Evolutionary conservation across 2,797 vertebrate species (phyloP).

Genomic region (Phaenicophaeus curvirostris): DNA sequence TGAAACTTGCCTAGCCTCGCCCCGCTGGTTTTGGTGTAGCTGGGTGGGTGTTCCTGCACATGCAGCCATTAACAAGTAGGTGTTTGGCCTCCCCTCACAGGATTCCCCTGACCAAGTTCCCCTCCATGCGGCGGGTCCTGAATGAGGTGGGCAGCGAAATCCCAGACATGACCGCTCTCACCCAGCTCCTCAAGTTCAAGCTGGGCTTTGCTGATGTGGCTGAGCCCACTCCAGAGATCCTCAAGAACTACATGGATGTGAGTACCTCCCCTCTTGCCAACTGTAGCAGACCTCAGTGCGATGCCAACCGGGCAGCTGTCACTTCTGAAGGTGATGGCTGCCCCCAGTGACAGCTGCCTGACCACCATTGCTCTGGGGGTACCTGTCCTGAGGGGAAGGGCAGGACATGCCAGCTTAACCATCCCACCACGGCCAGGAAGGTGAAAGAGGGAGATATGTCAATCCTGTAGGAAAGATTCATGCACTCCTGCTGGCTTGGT

Average conservation of each 20-base stretch:
- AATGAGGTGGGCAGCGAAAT: slow-evolving; percentile 76
- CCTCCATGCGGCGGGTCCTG: slow-evolving; percentile 86
- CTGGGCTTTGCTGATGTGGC: slow-evolving; percentile 70
- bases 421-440: not conserved
- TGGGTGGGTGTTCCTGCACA: fast-evolving
- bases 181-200: slow-evolving; percentile 83
- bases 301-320: not conserved
- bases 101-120: slow-evolving; percentile 91
- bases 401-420: too few species aligned
- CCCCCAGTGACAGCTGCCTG: too few species aligned
- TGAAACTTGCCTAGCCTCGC: not conserved
- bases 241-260: slow-evolving; percentile 97
- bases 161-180: slow-evolving; percentile 78
- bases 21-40: not conserved
- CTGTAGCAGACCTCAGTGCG: fast-evolving
- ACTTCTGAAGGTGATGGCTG: not conserved
- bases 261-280: slow-evolving; percentile 46
- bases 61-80: not conserved
- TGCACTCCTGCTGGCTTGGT: not conserved
- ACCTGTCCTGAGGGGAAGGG: too few species aligned
- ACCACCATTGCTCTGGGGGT: too few species aligned
- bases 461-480: not conserved
- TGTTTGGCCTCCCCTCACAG: slow-evolving; percentile 55
- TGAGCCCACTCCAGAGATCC: slow-evolving; percentile 86
- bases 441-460: not conserved